Evolutionary conservation across 2,113 vertebrate species (phyloP).

Genomic region (Eubucco bourcierii): DNA sequence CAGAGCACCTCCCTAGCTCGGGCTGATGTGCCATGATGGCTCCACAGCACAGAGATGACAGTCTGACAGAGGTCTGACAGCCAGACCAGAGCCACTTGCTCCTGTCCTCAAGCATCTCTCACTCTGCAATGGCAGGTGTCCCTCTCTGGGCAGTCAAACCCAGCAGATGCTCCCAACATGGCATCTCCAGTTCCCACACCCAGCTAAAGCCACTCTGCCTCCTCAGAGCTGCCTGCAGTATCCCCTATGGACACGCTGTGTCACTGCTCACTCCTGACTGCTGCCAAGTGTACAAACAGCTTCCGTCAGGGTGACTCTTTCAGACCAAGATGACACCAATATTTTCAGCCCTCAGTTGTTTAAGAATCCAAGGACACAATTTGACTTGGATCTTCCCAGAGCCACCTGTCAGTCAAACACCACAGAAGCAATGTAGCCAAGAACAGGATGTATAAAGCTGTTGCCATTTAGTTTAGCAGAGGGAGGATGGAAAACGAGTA

Average conservation of each 20-base stretch:
- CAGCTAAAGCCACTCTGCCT: not conserved
- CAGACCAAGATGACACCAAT: not conserved
- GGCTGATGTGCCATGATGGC: not conserved
- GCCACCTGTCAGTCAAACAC: not conserved
- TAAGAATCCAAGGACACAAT: not conserved
- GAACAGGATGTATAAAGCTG: constrained; percentile 5
- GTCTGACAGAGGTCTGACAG: not conserved
- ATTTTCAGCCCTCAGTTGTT: not conserved
- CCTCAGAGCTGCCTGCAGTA: not conserved
- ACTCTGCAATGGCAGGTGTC: not conserved
- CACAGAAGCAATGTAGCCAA: not conserved
- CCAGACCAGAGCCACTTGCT: not conserved
- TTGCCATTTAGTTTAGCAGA: constrained; percentile 12
- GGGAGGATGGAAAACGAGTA: not conserved
- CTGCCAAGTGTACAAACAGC: not conserved
- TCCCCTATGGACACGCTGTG: not conserved
- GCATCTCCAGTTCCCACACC: not conserved
- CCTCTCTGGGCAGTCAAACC: not conserved
- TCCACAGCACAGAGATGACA: not conserved
- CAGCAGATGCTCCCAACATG: not conserved
- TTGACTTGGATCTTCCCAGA: not conserved
- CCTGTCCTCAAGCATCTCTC: not conserved
- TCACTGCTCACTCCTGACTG: not conserved
- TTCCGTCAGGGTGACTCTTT: not conserved
- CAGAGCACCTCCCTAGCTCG: constrained; percentile 2